Base-by-base conservation (phyloP, 2,113 vertebrate genomes). In the Zingel zingel region DNA sequence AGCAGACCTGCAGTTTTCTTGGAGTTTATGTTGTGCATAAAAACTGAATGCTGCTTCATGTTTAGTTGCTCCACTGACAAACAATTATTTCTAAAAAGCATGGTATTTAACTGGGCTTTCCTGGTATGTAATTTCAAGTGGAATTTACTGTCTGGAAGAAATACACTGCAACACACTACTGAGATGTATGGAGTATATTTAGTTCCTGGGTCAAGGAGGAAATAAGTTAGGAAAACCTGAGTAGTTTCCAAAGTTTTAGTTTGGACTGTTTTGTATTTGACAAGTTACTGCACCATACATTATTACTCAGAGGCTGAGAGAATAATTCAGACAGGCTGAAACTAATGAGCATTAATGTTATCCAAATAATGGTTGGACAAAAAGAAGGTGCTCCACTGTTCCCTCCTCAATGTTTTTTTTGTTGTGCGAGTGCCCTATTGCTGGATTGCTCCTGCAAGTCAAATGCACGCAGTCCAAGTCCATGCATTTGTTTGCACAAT, bases 171-270 rank as follows among this genome's bases (percentile, higher is more conserved):
- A 80, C 48, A 79, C 7, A 50, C 74, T 75, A 54, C 33, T 1
- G 70, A 81, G 74, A 69, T 53, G 75, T 70, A 30, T 14, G 36
- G 18, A 58, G 48, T 75, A 86, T 81, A 76, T 88, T 82, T 36
- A 81, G 79, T 88, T 85, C 88, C 68, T 88, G 62, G 70, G 80
- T 87, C 89, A 91, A 70, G 66, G 66, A 74, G 51, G 53, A 80
- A 83, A 81, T 67, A 80, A 80, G 43, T 59, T 58, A 64, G 36
- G 45, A 25, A 50, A 47, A 59, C 27, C 18, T 13, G 50, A 64
- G 21, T 39, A 27, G 78, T 80, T 79, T 77, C 23, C 15, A 58
- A 79, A 82, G 59, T 81, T 83, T 81, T 21, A 36, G 16, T 30
- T 63, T 76, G 47, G 11, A 68, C 13, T 70, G 72, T 73, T 61